Conservation (phyloP, 2,113 vertebrate species). For the Orycteropus afer region DNA sequence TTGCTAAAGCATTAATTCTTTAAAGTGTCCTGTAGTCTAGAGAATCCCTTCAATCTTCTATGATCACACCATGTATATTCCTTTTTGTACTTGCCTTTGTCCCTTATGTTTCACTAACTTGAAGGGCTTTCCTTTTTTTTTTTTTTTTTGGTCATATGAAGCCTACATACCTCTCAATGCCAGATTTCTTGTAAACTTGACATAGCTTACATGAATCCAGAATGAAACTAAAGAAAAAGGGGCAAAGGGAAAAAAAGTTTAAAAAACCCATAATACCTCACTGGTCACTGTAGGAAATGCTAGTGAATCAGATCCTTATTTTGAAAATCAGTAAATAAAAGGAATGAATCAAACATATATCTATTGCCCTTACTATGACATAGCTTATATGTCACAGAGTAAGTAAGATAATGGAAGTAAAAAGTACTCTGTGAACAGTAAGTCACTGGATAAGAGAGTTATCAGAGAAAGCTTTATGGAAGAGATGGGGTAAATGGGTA, state of each 20-base stretch:
- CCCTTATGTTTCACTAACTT: not conserved
- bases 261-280: too few relatives aligned
- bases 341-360: too few relatives aligned
- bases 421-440: not conserved
- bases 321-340: too few relatives aligned
- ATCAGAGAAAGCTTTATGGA: not conserved
- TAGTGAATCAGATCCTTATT: too few relatives aligned
- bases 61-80: not conserved
- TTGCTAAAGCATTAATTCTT: constrained; percentile 34
- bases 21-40: constrained; percentile 8
- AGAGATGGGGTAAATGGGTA: too few relatives aligned
- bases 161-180: not conserved
- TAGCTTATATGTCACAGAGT: not conserved
- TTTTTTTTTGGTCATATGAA: not conserved
- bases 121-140: not conserved
- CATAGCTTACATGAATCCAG: too few relatives aligned
- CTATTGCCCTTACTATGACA: too few relatives aligned
- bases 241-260: too few relatives aligned
- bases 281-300: too few relatives aligned
- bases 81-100: not conserved
- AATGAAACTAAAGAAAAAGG: too few relatives aligned
- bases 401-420: not conserved
- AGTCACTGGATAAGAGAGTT: not conserved
- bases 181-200: not conserved
- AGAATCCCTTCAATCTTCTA: not conserved